phyloP scores from a whole-genome alignment of 2,888 invertebrate genomes.

The Ormyrus labotus region DNA sequence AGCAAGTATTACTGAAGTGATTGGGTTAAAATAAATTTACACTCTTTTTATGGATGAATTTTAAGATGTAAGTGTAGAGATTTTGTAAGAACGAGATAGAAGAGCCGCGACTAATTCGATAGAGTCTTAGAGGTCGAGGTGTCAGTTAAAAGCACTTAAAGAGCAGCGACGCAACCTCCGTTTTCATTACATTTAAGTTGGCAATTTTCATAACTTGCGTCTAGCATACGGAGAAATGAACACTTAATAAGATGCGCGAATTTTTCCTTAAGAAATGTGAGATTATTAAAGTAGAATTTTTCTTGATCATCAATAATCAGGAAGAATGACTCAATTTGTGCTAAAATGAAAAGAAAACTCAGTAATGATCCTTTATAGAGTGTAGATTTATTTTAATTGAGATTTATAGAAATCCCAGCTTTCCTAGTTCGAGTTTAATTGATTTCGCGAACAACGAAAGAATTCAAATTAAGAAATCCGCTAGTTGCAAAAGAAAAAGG shows the following conservation, averaged over 20 bases:
- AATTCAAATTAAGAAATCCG: neutral
- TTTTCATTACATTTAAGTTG: slow-evolving; percentile 35
- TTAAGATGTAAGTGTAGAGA: neutral
- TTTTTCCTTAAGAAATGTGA: neutral
- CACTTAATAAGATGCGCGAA: neutral
- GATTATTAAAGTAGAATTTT: too few relatives aligned
- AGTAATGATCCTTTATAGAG: too few relatives aligned
- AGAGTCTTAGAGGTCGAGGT: slow-evolving; percentile 33
- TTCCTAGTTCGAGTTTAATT: too few relatives aligned
- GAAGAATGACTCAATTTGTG: neutral
- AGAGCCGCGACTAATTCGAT: slow-evolving; percentile 30
- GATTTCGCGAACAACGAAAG: neutral
- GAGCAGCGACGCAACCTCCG: slow-evolving; percentile 14
- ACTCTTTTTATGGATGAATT: neutral
- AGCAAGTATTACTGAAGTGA: too few relatives aligned
- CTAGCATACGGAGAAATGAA: too few relatives aligned
- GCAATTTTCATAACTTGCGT: slow-evolving; percentile 26
- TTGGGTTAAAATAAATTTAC: neutral
- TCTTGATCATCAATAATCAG: neutral
- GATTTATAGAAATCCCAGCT: too few relatives aligned
- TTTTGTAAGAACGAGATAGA: neutral
- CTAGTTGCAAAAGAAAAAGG: neutral
- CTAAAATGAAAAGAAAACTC: neutral
- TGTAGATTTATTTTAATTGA: too few relatives aligned
- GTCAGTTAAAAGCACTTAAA: neutral